Percentiles rank a stretch among this genome's conserved stretches.
Conservation (phyloP, 2,113 vertebrate genomes). For the Phyllopteryx taeniolatus region DNA sequence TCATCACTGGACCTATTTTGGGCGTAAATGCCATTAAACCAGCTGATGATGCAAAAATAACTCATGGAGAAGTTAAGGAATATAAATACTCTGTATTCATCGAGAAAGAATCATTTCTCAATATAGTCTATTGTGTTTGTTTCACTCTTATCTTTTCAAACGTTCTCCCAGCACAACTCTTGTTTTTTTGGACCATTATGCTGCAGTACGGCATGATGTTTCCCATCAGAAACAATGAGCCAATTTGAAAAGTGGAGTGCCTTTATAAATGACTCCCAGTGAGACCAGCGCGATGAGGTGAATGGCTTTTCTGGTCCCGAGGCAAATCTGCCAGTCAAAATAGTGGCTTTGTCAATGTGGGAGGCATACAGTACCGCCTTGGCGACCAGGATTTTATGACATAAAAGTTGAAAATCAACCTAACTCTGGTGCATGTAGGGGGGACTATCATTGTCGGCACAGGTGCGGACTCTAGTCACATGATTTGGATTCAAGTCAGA, state of each 20-base stretch:
- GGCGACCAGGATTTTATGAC: slow-evolving; percentile 38
- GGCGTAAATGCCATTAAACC: slow-evolving; percentile 51
- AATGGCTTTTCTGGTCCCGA: slow-evolving; percentile 26
- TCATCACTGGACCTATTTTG: slow-evolving; percentile 56
- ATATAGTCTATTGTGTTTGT: slow-evolving; percentile 42
- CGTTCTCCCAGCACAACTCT: slow-evolving; percentile 11
- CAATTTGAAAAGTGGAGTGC: slow-evolving; percentile 28
- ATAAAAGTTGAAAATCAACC: slow-evolving; percentile 15
- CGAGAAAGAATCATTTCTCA: slow-evolving; percentile 17
- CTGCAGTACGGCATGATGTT: slow-evolving; percentile 41
- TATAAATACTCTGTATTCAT: slow-evolving; percentile 25
- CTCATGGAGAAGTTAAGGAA: slow-evolving; percentile 24
- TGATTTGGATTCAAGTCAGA: no score
- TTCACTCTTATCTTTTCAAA: slow-evolving; percentile 10
- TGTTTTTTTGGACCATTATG: slow-evolving; percentile 18
- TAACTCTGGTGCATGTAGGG: slow-evolving; percentile 10
- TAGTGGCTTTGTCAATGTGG: slow-evolving; percentile 28
- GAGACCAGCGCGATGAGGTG: slow-evolving; percentile 25
- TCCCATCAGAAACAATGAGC: slow-evolving; percentile 55
- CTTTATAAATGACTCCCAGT: slow-evolving; percentile 36
- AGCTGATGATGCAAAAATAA: slow-evolving; percentile 40
- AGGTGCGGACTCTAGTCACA: no score
- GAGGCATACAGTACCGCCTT: slow-evolving; percentile 23
- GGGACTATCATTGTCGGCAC: slow-evolving; percentile 6
- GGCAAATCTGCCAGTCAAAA: slow-evolving; percentile 33